Percentiles rank a stretch among this genome's conserved stretches.
Evolutionary conservation across 2,113 vertebrate genomes (phyloP).

Genomic region (Pipa parva): DNA sequence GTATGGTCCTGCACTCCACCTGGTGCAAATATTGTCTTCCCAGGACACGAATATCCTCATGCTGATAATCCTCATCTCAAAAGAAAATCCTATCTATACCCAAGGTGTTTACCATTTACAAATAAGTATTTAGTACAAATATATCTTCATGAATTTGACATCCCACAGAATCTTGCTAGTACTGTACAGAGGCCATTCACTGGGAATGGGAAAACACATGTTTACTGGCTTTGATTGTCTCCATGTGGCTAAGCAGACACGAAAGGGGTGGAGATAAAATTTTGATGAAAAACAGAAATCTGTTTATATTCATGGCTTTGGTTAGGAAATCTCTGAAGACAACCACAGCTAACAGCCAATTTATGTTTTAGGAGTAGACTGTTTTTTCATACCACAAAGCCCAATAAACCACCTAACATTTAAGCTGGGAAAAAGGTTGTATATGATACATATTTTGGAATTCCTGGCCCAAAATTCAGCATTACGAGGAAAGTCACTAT

Average conservation of each 20-base stretch:
- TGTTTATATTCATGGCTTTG: conserved; percentile 28
- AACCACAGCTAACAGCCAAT: conserved; percentile 37
- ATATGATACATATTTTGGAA: conserved; percentile 18
- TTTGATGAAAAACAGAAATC: conserved; percentile 36
- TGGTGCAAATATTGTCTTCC: too few relatives aligned
- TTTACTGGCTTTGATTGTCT: conserved; percentile 30
- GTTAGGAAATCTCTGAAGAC: conserved; percentile 36
- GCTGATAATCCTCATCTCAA: too few relatives aligned
- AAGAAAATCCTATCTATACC: too few relatives aligned
- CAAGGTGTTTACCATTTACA: too few relatives aligned
- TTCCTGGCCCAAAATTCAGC: conserved; percentile 21
- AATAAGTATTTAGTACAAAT: too few relatives aligned
- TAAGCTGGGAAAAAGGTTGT: conserved; percentile 28
- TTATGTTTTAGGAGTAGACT: conserved; percentile 32
- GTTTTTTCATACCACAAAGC: conserved; percentile 16
- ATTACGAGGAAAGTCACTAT: background rate
- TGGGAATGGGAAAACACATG: conserved; percentile 12
- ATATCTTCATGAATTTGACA: background rate
- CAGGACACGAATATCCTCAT: too few relatives aligned
- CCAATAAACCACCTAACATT: conserved; percentile 9
- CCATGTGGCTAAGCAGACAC: conserved; percentile 33
- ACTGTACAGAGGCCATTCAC: background rate
- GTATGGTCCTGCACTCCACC: too few relatives aligned
- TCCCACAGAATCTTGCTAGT: too few relatives aligned
- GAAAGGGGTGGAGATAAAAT: conserved; percentile 22